These are phyloP conservation scores for Hanleya hanleyi DNA, from an alignment of 2,888 invertebrate genomes.

Conservation along the genomic window DNA sequence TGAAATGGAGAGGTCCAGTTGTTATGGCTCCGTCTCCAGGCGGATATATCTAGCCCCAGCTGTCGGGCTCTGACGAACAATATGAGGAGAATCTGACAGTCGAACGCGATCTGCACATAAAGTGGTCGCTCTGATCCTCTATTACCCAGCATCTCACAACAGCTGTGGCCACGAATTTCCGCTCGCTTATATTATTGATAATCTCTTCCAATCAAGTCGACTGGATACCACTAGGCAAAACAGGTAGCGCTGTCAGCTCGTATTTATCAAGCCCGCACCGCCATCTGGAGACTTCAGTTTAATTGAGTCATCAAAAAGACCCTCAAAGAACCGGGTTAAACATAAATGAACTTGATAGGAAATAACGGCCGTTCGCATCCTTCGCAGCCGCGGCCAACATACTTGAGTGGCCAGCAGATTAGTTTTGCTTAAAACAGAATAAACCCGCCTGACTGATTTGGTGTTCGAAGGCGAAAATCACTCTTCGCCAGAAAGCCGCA, in stretches of 20 bases:
- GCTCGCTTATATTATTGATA: conserved; percentile 9
- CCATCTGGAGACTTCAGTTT: background rate
- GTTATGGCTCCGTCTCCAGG: background rate
- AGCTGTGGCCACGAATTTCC: conserved; percentile 4
- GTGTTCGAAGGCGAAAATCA: no score
- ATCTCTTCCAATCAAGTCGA: background rate
- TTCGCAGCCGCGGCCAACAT: no score
- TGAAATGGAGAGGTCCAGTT: conserved; percentile 1
- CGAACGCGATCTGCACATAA: conserved; percentile 7
- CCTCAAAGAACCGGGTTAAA: background rate
- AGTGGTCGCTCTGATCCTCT: background rate
- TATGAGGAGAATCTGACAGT: background rate
- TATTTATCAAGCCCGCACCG: background rate
- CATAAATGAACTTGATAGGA: background rate
- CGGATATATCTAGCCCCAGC: background rate
- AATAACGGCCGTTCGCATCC: background rate
- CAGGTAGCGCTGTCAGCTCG: background rate
- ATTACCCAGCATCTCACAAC: background rate
- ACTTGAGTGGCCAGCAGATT: no score
- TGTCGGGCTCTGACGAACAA: background rate
- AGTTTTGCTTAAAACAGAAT: no score
- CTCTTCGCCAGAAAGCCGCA: no score
- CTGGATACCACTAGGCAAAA: background rate
- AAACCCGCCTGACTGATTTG: no score
- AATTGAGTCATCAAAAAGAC: conserved; percentile 3